Evolutionary conservation across 1,140 invertebrate genomes (phyloP).

Genomic region (Aphaenogaster ashmeadi): DNA sequence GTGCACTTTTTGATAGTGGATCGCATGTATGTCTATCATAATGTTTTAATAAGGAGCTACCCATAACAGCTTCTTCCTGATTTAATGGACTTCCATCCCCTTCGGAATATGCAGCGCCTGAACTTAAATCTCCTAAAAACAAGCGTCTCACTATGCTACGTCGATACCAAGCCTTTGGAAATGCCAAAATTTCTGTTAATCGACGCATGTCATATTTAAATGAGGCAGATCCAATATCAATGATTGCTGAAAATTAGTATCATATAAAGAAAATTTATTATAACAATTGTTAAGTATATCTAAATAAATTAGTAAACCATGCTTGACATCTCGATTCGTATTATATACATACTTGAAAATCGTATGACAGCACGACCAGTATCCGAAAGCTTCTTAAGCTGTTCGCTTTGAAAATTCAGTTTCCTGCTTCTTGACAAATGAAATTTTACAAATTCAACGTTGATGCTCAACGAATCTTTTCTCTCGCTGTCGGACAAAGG

Average conservation of each 20-base stretch:
- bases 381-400: slow-evolving; percentile 81
- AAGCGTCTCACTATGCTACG: slow-evolving; percentile 96
- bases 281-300: slow-evolving; percentile 25
- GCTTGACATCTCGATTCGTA: not conserved
- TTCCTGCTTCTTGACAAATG: slow-evolving; percentile 96
- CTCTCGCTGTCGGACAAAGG: slow-evolving; percentile 95
- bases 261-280: slow-evolving; percentile 50
- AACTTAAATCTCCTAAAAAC: slow-evolving; percentile 96
- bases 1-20: slow-evolving; percentile 82
- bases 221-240: slow-evolving; percentile 98
- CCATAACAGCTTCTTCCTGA: slow-evolving; percentile 84
- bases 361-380: slow-evolving; percentile 92
- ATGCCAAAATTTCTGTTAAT: slow-evolving; percentile 98
- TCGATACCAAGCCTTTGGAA: slow-evolving; percentile 99
- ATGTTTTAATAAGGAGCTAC: slow-evolving; percentile 83
- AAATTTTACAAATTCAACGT: slow-evolving; percentile 99
- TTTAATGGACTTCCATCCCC: slow-evolving; percentile 83
- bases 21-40: slow-evolving; percentile 82
- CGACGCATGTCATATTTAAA: slow-evolving; percentile 99
- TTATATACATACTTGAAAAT: slow-evolving; percentile 93
- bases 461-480: slow-evolving; percentile 98
- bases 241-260: slow-evolving; percentile 90
- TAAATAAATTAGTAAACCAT: slow-evolving; percentile 9
- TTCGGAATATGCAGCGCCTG: slow-evolving; percentile 87
- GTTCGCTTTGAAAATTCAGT: slow-evolving; percentile 91